Base-by-base conservation (phyloP, 2,113 vertebrate species). In the Tychaedon coryphoeus region DNA sequence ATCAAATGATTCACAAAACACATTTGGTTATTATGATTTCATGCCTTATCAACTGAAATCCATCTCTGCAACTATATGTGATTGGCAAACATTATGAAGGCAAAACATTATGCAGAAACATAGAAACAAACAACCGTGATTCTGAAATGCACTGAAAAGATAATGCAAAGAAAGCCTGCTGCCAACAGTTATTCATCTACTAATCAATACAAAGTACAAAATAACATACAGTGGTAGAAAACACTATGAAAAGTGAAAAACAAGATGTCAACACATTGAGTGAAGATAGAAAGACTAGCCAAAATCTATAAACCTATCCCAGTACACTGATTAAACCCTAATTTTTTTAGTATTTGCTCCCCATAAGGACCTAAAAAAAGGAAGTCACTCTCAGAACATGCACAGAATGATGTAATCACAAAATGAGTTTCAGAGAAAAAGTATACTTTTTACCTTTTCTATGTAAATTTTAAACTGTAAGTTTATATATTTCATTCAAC, bases 341-440 rank as follows among this genome's bases (percentile, higher is more conserved):
- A 42, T 92, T 93, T 79, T 88, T 45, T 78, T 73, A 88, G 36
- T 73, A 90, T 92, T 90, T 94, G 53, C 65, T 92, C 40, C 53
- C 66, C 75, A 5, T 43, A 34, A 38, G 36, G 11, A 79, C 25
- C 33, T 79, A 84, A 79, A 91, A 80, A 83, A 90, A 92, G 90
- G 65, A 71, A 92, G 7, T 38, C 61, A 58, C 19, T 82, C 40
- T 75, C 31, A 56, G 80, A 88, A 77, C 18, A 73, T 33, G 42
- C 42, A 81, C 33, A 76, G 51, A 87, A 81, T 56, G 17, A 56
- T 78, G n/a, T 58, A 65, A 82, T 45, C 42, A 84, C 45, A 61
- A 62, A 86, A 53, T 3, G 8, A 74, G 17, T 70, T 82, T 90
- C 78, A 53, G 22, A 8, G 38, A 79, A 70, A 75, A 61, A 73